Evolutionary conservation across 2,113 vertebrate species (phyloP).

Genomic region (Bujurquina vittata): DNA sequence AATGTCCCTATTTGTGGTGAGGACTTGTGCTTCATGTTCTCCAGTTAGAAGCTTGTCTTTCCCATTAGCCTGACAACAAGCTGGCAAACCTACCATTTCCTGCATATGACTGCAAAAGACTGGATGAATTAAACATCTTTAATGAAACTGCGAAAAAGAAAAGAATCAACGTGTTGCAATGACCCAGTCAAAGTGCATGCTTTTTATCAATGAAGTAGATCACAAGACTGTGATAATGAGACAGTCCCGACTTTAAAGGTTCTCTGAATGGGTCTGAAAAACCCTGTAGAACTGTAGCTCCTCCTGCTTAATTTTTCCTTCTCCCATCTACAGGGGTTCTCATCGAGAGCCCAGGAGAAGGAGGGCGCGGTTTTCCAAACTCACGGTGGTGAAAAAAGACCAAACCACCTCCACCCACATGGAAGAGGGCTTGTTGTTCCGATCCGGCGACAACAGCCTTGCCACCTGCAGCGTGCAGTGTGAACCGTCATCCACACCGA

Average conservation of each 20-base stretch:
- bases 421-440: conserved; percentile 85
- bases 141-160: not conserved
- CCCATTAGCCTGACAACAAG: too few species aligned
- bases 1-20: too few species aligned
- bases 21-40: too few species aligned
- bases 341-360: conserved; percentile 79
- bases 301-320: not conserved
- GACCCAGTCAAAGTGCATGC: not conserved
- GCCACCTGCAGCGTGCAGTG: conserved; percentile 79
- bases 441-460: conserved; percentile 81
- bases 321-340: conserved; percentile 76
- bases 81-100: not conserved
- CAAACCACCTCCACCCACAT: conserved; percentile 94
- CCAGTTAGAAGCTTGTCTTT: too few species aligned
- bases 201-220: not conserved
- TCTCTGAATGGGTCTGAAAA: not conserved
- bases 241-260: not conserved
- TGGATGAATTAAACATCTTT: not conserved
- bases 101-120: not conserved
- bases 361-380: conserved; percentile 82
- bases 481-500: conserved; percentile 78
- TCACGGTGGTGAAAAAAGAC: conserved; percentile 90
- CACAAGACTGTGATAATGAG: not conserved
- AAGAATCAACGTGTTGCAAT: too few species aligned
- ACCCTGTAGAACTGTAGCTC: not conserved